phyloP scores from a whole-genome alignment of 1,140 invertebrate genomes.

The Zophobas morio region DNA sequence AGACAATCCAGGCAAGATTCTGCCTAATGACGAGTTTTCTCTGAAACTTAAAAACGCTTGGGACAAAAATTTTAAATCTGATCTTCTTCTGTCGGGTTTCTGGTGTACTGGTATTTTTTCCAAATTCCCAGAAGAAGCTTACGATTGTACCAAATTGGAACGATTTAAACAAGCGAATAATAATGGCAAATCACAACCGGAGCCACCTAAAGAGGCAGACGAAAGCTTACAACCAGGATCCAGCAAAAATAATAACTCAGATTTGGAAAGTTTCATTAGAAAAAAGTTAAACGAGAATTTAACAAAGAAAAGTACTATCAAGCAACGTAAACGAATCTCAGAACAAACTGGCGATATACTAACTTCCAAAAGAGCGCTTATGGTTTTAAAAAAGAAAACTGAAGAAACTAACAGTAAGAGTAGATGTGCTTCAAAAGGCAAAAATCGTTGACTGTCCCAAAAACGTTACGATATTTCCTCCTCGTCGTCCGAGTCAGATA shows the following conservation, averaged over 20 bases:
- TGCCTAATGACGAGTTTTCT: slow-evolving; percentile 18
- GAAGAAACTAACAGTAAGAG: too few relatives aligned
- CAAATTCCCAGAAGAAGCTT: slow-evolving; percentile 23
- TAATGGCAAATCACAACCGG: neutral
- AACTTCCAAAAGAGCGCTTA: neutral
- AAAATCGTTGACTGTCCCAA: too few relatives aligned
- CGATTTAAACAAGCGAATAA: neutral
- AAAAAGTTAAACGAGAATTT: slow-evolving; percentile 6
- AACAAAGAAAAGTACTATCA: neutral
- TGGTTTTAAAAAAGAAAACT: too few relatives aligned
- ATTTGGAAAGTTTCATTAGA: slow-evolving; percentile 12
- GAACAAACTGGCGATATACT: neutral
- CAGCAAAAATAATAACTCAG: too few relatives aligned
- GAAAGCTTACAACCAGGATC: neutral
- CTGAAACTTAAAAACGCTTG: neutral
- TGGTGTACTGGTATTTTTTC: neutral
- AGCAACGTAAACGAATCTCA: neutral
- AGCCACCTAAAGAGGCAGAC: neutral
- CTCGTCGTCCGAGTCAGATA: too few relatives aligned
- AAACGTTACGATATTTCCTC: too few relatives aligned
- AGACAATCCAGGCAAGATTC: neutral
- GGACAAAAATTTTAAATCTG: neutral
- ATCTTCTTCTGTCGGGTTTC: neutral
- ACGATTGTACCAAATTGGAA: slow-evolving; percentile 6
- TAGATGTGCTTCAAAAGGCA: too few relatives aligned